Evolutionary conservation across 2,888 invertebrate genomes (phyloP).

Genomic region (Druceiella hillmani): DNA sequence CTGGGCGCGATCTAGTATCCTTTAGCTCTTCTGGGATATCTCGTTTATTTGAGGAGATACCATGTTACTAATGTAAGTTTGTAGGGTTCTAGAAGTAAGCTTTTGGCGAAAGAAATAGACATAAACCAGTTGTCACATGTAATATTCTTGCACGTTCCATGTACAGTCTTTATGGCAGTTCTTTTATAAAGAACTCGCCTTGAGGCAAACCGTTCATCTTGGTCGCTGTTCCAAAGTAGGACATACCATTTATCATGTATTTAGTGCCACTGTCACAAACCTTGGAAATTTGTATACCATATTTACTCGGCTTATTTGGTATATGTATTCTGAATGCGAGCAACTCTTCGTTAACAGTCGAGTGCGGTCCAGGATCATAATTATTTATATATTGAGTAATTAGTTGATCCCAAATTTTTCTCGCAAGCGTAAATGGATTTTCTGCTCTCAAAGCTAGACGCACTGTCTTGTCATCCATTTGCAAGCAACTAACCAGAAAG

Average conservation of each 20-base stretch:
- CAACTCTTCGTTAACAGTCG: slow-evolving; percentile 20
- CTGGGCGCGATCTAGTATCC: no score
- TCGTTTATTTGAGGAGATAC: no score
- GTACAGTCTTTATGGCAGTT: slow-evolving; percentile 24
- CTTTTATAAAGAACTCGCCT: slow-evolving; percentile 19
- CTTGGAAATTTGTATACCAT: slow-evolving; percentile 30
- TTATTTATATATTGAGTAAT: slow-evolving; percentile 7
- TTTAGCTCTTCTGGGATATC: no score
- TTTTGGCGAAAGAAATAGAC: no score
- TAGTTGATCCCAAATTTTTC: slow-evolving; percentile 19
- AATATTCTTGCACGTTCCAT: slow-evolving; percentile 23
- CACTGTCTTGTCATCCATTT: slow-evolving; percentile 20
- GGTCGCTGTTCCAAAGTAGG: slow-evolving; percentile 28
- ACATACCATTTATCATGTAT: slow-evolving; percentile 29
- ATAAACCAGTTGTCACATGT: no score
- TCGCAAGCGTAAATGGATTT: slow-evolving; percentile 24
- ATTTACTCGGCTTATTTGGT: slow-evolving; percentile 22
- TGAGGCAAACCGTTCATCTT: slow-evolving; percentile 19
- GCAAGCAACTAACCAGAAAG: no score
- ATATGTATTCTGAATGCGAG: slow-evolving; percentile 20
- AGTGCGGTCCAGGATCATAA: slow-evolving; percentile 3
- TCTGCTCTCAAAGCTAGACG: slow-evolving; percentile 4
- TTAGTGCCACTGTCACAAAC: slow-evolving; percentile 29
- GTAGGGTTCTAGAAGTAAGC: no score
- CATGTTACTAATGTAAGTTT: no score